These are phyloP conservation scores for Acheta domesticus DNA, from an alignment of 2,888 invertebrate genomes.

Conservation along the genomic window DNA sequence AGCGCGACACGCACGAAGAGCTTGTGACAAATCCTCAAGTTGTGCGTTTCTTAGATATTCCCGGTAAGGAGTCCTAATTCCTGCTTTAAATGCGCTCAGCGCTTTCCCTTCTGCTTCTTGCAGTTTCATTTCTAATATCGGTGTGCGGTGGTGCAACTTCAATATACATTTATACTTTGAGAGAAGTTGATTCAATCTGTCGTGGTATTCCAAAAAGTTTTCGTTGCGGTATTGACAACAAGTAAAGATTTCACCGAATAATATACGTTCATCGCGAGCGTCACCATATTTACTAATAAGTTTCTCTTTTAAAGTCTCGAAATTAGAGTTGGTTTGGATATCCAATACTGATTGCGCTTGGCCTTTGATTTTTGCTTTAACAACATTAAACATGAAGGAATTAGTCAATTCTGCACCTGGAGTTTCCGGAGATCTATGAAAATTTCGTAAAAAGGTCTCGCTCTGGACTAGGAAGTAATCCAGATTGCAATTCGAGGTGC, in stretches of 20 bases:
- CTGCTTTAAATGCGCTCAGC: background rate
- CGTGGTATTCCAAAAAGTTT: background rate
- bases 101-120: background rate
- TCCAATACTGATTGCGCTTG: background rate
- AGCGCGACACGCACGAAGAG: background rate
- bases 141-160: background rate
- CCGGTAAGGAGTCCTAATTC: background rate
- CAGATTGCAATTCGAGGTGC: background rate
- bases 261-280: background rate
- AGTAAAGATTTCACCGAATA: background rate
- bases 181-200: background rate
- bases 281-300: background rate
- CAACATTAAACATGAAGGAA: background rate
- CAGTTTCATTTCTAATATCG: background rate
- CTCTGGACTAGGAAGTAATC: background rate
- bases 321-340: background rate
- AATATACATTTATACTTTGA: background rate
- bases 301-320: background rate
- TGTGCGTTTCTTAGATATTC: background rate
- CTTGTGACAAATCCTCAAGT: background rate
- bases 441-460: background rate
- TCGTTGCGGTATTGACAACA: no score
- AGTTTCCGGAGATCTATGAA: background rate
- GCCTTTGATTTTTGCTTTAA: background rate
- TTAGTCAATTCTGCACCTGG: background rate